Conservation (phyloP, 2,888 invertebrate genomes). For the Cenopis cana region DNA sequence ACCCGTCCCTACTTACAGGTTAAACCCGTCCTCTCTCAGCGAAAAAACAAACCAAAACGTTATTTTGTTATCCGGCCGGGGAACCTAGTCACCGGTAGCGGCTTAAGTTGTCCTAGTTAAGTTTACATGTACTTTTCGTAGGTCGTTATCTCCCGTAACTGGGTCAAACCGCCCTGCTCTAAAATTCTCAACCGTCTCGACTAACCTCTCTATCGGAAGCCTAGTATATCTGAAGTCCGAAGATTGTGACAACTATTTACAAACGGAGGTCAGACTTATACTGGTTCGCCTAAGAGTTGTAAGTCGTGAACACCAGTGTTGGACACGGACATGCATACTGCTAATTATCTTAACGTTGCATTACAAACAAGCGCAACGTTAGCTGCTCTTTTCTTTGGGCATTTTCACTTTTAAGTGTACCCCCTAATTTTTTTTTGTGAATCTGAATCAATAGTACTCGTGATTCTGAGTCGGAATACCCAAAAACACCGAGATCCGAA, state of each 20-base stretch:
- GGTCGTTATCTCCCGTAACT: slow-evolving; percentile 36
- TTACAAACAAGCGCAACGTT: slow-evolving; percentile 11
- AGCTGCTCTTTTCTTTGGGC: background rate
- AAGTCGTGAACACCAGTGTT: background rate
- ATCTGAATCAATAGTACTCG: no score
- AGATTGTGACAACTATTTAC: background rate
- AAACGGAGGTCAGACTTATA: background rate
- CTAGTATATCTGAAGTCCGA: background rate
- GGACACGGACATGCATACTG: slow-evolving; percentile 31
- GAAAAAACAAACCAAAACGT: no score
- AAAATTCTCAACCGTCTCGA: background rate
- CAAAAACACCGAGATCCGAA: no score
- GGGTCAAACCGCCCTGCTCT: slow-evolving; percentile 28
- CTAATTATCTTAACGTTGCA: slow-evolving; percentile 39
- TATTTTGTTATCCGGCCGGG: no score
- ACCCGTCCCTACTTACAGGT: no score
- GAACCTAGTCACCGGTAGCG: no score
- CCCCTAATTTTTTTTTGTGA: no score
- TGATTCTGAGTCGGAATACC: no score
- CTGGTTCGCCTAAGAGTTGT: background rate
- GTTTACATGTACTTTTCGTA: background rate
- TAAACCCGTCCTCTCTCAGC: no score
- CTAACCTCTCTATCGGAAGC: background rate
- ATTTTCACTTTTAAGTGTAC: no score
- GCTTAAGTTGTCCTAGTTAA: slow-evolving; percentile 2